These are phyloP conservation scores for Cerastoderma edule DNA, from an alignment of 2,888 invertebrate species.

Conservation along the genomic window DNA sequence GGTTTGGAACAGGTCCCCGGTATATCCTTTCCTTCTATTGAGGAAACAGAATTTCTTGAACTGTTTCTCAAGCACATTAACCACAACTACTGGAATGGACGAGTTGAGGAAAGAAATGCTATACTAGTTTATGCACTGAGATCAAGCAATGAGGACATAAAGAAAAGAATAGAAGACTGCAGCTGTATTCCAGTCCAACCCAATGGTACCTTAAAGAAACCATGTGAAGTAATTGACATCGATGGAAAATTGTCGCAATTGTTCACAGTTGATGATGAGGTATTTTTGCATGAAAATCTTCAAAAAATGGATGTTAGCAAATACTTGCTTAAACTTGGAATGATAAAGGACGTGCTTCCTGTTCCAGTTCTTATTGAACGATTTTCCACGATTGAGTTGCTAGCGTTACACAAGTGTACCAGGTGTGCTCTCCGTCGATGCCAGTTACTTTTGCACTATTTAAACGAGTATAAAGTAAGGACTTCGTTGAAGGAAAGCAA, in stretches of 20 bases:
- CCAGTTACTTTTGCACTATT: slow-evolving; percentile 26
- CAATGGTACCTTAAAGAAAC: slow-evolving; percentile 37
- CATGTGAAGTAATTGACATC: slow-evolving; percentile 69
- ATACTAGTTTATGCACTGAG: slow-evolving; percentile 19
- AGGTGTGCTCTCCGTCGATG: slow-evolving; percentile 23
- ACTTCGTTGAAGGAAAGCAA: neutral
- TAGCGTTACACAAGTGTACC: slow-evolving; percentile 19
- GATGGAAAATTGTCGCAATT: slow-evolving; percentile 53
- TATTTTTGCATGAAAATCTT: slow-evolving; percentile 63
- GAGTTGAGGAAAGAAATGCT: neutral
- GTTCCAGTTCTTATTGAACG: slow-evolving; percentile 57
- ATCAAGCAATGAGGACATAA: neutral
- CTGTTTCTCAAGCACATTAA: slow-evolving; percentile 23
- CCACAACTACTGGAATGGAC: slow-evolving; percentile 27
- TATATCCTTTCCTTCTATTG: neutral
- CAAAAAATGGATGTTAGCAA: slow-evolving; percentile 25
- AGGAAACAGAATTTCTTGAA: slow-evolving; percentile 12
- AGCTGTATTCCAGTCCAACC: slow-evolving; percentile 39
- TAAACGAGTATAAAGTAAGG: neutral
- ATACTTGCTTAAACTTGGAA: slow-evolving; percentile 59
- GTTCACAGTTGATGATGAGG: slow-evolving; percentile 65
- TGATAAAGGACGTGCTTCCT: slow-evolving; percentile 55
- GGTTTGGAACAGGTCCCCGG: neutral
- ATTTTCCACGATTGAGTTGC: slow-evolving; percentile 48
- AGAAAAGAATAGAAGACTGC: slow-evolving; percentile 26